These are phyloP conservation scores for Hyposoter dolosus DNA, from an alignment of 2,888 invertebrate species.

Conservation along the genomic window DNA sequence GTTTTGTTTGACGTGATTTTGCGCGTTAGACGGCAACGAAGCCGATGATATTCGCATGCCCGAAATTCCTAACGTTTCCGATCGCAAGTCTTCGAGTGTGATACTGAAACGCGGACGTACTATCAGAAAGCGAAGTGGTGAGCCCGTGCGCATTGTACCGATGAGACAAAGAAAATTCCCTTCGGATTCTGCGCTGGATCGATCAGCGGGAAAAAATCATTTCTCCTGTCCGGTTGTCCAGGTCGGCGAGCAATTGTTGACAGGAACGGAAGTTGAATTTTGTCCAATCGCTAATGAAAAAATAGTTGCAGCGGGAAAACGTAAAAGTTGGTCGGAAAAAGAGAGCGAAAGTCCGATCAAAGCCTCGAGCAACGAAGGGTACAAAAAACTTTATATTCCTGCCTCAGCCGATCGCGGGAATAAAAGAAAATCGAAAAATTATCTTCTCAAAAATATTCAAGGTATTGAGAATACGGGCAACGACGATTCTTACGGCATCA, in stretches of 20 bases:
- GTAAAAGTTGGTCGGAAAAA: background rate
- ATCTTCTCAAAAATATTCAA: constrained; percentile 74
- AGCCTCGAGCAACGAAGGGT: constrained; percentile 56
- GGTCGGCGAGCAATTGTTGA: constrained; percentile 70
- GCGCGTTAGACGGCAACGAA: constrained; percentile 65
- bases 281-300: constrained; percentile 46
- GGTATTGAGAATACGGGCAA: constrained; percentile 74
- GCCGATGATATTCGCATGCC: constrained; percentile 69
- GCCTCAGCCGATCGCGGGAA: constrained; percentile 23
- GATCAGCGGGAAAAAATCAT: background rate
- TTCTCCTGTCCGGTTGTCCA: constrained; percentile 58
- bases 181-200: constrained; percentile 48
- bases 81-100: constrained; percentile 74
- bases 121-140: constrained; percentile 75
- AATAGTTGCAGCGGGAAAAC: background rate
- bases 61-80: constrained; percentile 68
- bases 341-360: constrained; percentile 5
- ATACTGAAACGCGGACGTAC: constrained; percentile 81
- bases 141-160: constrained; percentile 38
- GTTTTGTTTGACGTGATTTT: constrained; percentile 55
- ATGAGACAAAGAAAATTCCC: constrained; percentile 59
- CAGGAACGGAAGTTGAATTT: constrained; percentile 71
- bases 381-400: constrained; percentile 72
- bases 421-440: constrained; percentile 59
- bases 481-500: constrained; percentile 75